Base-by-base conservation (phyloP, 2,113 vertebrate species). In the Alaudala cheleensis region DNA sequence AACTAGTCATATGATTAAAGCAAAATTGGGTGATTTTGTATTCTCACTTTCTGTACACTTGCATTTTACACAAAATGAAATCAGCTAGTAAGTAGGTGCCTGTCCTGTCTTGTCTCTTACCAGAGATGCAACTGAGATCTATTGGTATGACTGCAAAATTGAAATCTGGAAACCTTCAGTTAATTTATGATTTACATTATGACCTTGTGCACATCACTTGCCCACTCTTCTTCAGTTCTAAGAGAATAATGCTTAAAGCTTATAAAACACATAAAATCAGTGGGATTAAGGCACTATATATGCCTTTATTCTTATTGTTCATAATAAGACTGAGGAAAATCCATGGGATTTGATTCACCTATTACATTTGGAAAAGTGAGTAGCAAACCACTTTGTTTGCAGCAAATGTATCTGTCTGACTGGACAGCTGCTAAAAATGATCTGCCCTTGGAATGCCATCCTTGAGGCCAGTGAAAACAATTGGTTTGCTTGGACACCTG, bases 401-500 rank as follows among this genome's bases (percentile, higher is more conserved):
- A 93, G 66, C 13, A 83, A 71, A 74, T 37, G 16, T 62, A 74
- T 33, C 67, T 64, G 28, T 58, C 24, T 3, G 13, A 42, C 58
- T 90, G 60, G 76, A 86, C 49, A 86, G 47, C n/a, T 88, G n/a
- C 51, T 88, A 86, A 85, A 90, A 88, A 82, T 70, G 8, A 37
- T 81, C 47, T 62, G 26, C 33, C 82, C 4, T 94, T 76, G n/a
- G 51, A 67, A 94, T 49, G 34, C 66, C 2, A 1, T 86, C 57
- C 76, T 58, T 67, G 67, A 66, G 54, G 58, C 79, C 71, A 58
- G 34, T 60, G 79, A 67, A 39, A 88, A 66, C 64, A 90, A 86
- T 37, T 49, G 85, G 39, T 83, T 92, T 93, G 33, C 76, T 81
- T 82, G 64, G 79, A 92, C 71, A 96, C 88, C 79, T 93, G 88